Evolutionary conservation across 2,888 invertebrate genomes (phyloP).

Genomic region (Megamerina dolium): DNA sequence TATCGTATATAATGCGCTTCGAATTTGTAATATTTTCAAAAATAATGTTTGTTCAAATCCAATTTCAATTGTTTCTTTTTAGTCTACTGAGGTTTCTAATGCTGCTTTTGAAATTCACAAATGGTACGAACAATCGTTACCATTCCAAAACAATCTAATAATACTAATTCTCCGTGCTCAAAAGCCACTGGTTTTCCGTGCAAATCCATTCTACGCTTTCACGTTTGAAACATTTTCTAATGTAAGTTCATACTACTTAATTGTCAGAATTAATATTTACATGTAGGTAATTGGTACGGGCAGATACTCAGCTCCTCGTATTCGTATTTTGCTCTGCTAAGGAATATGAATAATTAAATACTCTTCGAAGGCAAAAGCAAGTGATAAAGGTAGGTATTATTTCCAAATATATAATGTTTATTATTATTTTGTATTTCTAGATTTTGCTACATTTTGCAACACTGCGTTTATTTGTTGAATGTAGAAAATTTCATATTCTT

Average conservation of each 20-base stretch:
- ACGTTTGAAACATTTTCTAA: slow-evolving; percentile 36
- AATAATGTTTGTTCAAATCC: too few relatives aligned
- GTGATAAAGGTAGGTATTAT: too few relatives aligned
- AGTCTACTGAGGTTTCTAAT: slow-evolving; percentile 36
- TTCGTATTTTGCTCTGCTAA: slow-evolving; percentile 28
- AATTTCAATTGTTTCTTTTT: background rate
- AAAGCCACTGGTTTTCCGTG: slow-evolving; percentile 32
- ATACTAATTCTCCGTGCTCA: slow-evolving; percentile 38
- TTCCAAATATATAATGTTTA: too few relatives aligned
- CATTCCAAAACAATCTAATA: slow-evolving; percentile 30
- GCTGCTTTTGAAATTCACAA: slow-evolving; percentile 34
- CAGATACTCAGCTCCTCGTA: slow-evolving; percentile 33
- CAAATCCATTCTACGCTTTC: slow-evolving; percentile 33
- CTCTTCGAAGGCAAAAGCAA: too few relatives aligned
- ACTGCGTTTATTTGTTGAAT: too few relatives aligned
- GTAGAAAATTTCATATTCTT: too few relatives aligned
- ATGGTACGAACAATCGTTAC: slow-evolving; percentile 29
- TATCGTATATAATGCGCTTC: too few relatives aligned
- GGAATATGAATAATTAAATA: slow-evolving; percentile 26
- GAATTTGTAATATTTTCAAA: too few relatives aligned
- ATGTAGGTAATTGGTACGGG: slow-evolving; percentile 5
- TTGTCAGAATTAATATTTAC: too few relatives aligned
- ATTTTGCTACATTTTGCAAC: too few relatives aligned
- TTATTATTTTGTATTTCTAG: too few relatives aligned
- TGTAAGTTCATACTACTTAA: slow-evolving; percentile 22